These are phyloP conservation scores for Papilio xuthus DNA, from an alignment of 1,140 invertebrate species.

Conservation along the genomic window DNA sequence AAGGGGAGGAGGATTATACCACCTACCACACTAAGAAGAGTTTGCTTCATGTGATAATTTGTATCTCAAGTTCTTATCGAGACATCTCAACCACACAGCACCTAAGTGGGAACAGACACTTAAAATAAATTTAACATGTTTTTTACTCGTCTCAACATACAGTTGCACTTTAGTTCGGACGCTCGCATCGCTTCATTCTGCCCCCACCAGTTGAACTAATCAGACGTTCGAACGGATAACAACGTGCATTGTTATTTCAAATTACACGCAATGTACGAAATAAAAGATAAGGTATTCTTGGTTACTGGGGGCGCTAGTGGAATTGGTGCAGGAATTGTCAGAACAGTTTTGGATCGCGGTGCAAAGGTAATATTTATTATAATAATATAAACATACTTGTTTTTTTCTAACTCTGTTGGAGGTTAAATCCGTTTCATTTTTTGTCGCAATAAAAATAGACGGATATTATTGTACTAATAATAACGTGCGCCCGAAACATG, in stretches of 20 bases:
- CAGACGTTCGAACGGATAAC: not conserved
- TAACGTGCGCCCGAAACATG: too few species aligned
- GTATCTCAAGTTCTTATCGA: too few species aligned
- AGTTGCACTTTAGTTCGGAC: not conserved
- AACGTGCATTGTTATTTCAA: not conserved
- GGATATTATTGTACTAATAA: too few species aligned
- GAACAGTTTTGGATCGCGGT: slow-evolving; percentile 48
- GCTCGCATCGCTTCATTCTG: not conserved
- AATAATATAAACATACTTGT: slow-evolving; percentile 1
- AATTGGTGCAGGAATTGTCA: slow-evolving; percentile 54
- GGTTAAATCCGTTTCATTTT: too few species aligned
- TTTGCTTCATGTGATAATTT: too few species aligned
- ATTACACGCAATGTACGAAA: slow-evolving; percentile 44
- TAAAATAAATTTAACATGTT: not conserved
- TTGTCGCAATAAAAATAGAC: too few species aligned
- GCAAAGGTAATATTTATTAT: slow-evolving; percentile 49
- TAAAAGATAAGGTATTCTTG: slow-evolving; percentile 57
- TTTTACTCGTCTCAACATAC: not conserved
- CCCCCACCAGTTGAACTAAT: not conserved
- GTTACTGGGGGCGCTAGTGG: slow-evolving; percentile 61
- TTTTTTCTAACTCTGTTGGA: not conserved
- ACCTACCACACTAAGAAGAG: too few species aligned
- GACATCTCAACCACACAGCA: too few species aligned
- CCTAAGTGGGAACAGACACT: too few species aligned
- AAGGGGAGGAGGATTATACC: too few species aligned